Base-by-base conservation (phyloP, 2,888 invertebrate species). In the Auanema freiburgensis region DNA sequence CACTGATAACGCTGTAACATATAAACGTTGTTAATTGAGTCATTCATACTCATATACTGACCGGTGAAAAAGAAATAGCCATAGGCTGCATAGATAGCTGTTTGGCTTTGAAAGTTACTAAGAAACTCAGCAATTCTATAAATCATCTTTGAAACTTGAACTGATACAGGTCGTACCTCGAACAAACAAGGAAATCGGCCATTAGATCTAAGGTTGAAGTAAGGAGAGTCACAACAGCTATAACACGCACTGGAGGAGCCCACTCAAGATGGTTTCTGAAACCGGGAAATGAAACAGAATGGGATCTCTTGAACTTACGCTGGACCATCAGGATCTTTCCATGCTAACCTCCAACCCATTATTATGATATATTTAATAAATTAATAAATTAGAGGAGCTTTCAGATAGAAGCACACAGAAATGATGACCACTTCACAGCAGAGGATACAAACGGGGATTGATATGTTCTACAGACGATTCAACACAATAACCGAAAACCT, bases 31-130 rank as follows among this genome's bases (percentile, higher is more conserved):
- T 21, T 46, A 46, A 46, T 21, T 21, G 46, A 46, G 16, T 3
- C 46, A 3, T 3, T 46, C 43, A 11, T 43, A 43, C 46, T 46
- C 46, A 5, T n/a, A 14, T n/a, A 21, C 60, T 18, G 8, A 52
- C 66, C 71, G 1, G 83, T 81, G 71, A 83, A 83, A 67, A 83
- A 77, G 57, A 81, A 83, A 64, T 81, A 83, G 24, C 81, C 81
- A 56, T 73, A 74, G 6, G 76, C 77, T n/a, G 75, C 76, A 18
- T 69, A 72, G 25, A 69, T 67, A 1, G 75, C 75, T 2, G 61
- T 63, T 49, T 76, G 59, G 42, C 71, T 72, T 66, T 80, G 80
- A 63, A 81, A 81, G 59, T 80, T 80, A 11, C 67, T 66, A 16
- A 81, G 71, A 50, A 70, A 81, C 49, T 81, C 80, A 16, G 79